phyloP scores from a whole-genome alignment of 2,888 invertebrate species.

The Leptura quadrifasciata region DNA sequence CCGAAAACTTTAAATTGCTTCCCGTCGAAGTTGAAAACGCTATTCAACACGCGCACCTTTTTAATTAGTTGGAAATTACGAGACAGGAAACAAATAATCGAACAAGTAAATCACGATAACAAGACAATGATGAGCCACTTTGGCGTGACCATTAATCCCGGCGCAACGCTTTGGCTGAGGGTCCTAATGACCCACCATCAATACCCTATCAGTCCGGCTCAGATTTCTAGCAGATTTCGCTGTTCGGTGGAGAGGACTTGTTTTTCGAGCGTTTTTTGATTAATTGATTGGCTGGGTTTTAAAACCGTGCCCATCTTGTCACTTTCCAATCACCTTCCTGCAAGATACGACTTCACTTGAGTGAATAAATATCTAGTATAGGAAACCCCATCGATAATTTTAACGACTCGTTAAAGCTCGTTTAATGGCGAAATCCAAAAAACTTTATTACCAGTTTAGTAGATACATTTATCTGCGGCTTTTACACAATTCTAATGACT shows the following conservation, averaged over 20 bases:
- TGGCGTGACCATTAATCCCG: constrained; percentile 64
- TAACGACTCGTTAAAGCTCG: too few relatives aligned
- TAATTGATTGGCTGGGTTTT: constrained; percentile 25
- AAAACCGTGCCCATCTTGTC: not conserved
- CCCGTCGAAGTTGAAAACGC: not conserved
- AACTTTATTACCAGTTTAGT: too few relatives aligned
- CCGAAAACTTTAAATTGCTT: not conserved
- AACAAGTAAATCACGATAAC: constrained; percentile 65
- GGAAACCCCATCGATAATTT: too few relatives aligned
- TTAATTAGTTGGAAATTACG: constrained; percentile 58
- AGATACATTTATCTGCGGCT: too few relatives aligned
- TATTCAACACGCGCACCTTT: constrained; percentile 52
- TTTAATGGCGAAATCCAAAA: too few relatives aligned
- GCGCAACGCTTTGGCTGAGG: constrained; percentile 50
- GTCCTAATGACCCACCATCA: constrained; percentile 58
- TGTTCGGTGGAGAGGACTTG: constrained; percentile 20
- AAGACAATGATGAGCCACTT: constrained; percentile 65
- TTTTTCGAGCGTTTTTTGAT: constrained; percentile 35
- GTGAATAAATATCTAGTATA: too few relatives aligned
- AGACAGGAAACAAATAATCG: constrained; percentile 60
- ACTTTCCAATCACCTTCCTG: not conserved
- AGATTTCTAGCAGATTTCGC: constrained; percentile 33
- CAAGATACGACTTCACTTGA: too few relatives aligned
- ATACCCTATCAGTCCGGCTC: constrained; percentile 44
- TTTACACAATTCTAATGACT: too few relatives aligned